Base-by-base conservation (phyloP, 2,113 vertebrate genomes). In the Sclerurus mexicanus region DNA sequence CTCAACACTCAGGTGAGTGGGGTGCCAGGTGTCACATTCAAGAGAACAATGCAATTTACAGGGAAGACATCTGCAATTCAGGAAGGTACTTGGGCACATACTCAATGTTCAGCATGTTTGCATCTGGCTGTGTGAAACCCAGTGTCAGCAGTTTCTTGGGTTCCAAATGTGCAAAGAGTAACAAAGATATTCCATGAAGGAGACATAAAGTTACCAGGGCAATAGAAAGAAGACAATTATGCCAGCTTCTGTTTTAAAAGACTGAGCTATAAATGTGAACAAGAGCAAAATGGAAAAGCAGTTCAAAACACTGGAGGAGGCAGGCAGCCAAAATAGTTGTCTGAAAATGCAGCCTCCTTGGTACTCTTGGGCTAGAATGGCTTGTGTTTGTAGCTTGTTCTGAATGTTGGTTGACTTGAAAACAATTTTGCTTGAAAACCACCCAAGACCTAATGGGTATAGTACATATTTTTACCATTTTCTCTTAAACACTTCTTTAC, bases 161-260 rank as follows among this genome's bases (percentile, higher is more conserved):
- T 24, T 90, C 40, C 80, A 33, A 78, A 56, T 37, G 18, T 37
- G 13, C 22, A 37, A 81, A 64, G 17, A 47, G 9, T 21, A 77
- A 47, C 27, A 56, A 85, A 59, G 30, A 50, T 49, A 27, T 81
- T 31, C 25, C 76, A 44, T 72, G 68, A 37, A 73, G 49, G 21
- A 82, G 69, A 74, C 27, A 49, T 25, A 52, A 89, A 83, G 50
- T 17, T 37, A 84, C 16, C 12, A 52, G 19, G 23, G 18, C 37
- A 86, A 76, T 10, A 93, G 44, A 67, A 50, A 82, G 21, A 63
- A 50, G 47, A 63, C 35, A 76, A 39, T 47, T 79, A 80, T 46
- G 27, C 14, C 30, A 80, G 31, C 12, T 59, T 91, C 77, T 90
- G 30, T 94, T 90, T 87, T 56, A 78, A 91, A 85, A 92, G 49